These are phyloP conservation scores for Coryphaenoides rupestris DNA, from an alignment of 2,113 vertebrate genomes.

Conservation along the genomic window DNA sequence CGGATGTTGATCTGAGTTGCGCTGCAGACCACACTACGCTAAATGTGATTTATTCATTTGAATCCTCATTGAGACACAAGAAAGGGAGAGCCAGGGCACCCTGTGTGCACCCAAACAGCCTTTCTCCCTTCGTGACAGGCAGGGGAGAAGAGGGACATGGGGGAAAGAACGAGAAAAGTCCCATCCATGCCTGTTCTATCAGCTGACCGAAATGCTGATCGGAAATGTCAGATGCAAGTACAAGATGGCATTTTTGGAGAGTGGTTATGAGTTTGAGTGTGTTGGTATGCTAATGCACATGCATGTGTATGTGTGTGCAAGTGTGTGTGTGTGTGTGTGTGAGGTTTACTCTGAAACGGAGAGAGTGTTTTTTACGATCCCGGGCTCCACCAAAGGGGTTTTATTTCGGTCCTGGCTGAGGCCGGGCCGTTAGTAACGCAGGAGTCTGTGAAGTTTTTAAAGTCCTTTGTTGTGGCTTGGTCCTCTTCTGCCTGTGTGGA, in stretches of 20 bases:
- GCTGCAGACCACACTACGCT: slow-evolving; percentile 88
- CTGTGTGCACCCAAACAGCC: slow-evolving; percentile 66
- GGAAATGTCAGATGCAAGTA: slow-evolving; percentile 6
- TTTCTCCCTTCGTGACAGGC: slow-evolving; percentile 22
- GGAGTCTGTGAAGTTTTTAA: slow-evolving; percentile 71
- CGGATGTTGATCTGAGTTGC: slow-evolving; percentile 82
- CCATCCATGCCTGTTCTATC: slow-evolving; percentile 7
- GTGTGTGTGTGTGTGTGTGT: slow-evolving; percentile 1
- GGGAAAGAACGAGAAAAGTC: not conserved
- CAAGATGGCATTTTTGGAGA: not conserved
- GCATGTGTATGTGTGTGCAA: not conserved
- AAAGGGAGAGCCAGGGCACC: slow-evolving; percentile 65
- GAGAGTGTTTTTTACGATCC: slow-evolving; percentile 29
- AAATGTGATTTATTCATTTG: slow-evolving; percentile 74
- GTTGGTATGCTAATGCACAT: not conserved
- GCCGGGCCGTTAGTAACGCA: slow-evolving; percentile 70
- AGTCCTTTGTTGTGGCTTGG: slow-evolving; percentile 87
- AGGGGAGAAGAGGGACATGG: slow-evolving; percentile 83
- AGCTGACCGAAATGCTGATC: slow-evolving; percentile 6
- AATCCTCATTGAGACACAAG: too few relatives aligned
- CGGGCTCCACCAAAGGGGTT: slow-evolving; percentile 21
- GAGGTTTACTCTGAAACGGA: slow-evolving; percentile 20
- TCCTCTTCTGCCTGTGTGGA: slow-evolving; percentile 83
- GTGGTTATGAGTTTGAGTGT: not conserved
- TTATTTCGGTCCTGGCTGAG: slow-evolving; percentile 76